Evolutionary conservation across 2,113 vertebrate species (phyloP), one percentile per base, ranked within the genome.

Genomic region (Chaenogobius annularis): DNA sequence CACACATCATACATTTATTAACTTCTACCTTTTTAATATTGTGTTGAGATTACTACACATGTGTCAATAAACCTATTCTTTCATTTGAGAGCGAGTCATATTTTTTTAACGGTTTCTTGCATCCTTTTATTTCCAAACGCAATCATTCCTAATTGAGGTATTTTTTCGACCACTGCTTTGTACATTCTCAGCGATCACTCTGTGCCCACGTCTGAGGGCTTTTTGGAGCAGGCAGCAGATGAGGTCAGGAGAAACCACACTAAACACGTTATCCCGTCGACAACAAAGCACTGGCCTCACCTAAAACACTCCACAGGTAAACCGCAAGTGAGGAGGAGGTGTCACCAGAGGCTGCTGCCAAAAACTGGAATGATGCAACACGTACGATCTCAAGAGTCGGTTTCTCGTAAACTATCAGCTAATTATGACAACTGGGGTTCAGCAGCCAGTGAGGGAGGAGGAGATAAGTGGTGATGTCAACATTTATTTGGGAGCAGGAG

Each of bases 221-320:
- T 65, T 66, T 77, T 77, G 77, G 86, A 77, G 74, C 74, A 72
- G 75, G 87, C 88, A 83, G 84, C 85, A 90, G 85, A 79, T 85
- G 88, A 35, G 87, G 90, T 91, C 84, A 92, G 87, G 67, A 90
- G 88, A n/a, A n/a, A n/a, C n/a, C 26, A 31, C 26, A 31, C 26
- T 88, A 93, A 92, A 92, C 90, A 92, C 65, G 75, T 86, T 85
- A 77, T 91, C 81, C 87, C 89, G 90, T 91, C 91, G 88, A 92
- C 89, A 91, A 93, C 37, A 92, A 90, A 93, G 90, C 86, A 69
- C 20, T 55, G 75, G 87, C 86, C 86, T 88, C 87, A 88, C 85
- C 88, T 84, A 80, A 83, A 87, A 50, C 59, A 77, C 83, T 84
- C 65, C 20, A 61, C 23, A 83, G 79, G 81, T 86, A 84, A 80